Evolutionary conservation across 1,140 invertebrate species (phyloP).

Genomic region (Pseudachorutes palmiensis): DNA sequence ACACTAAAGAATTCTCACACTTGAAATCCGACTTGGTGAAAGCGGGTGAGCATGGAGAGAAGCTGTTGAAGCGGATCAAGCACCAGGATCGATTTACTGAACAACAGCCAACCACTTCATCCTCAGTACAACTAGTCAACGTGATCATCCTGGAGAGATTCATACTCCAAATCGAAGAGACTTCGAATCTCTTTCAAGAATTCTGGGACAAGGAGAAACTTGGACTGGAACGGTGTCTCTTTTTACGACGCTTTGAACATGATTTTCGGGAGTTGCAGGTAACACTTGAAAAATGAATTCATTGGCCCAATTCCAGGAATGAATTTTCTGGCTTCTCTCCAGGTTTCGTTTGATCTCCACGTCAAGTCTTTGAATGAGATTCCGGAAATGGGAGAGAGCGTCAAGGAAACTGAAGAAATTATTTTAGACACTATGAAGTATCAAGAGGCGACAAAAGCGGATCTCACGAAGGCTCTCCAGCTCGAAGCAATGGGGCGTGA

Average conservation of each 20-base stretch:
- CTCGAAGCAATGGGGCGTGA: conserved; percentile 45
- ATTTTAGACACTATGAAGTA: conserved; percentile 67
- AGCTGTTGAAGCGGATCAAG: conserved; percentile 56
- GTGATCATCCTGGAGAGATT: conserved; percentile 86
- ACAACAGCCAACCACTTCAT: conserved; percentile 35
- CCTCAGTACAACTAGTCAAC: conserved; percentile 58
- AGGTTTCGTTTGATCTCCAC: conserved; percentile 44
- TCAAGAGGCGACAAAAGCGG: conserved; percentile 52
- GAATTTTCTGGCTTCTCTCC: conserved; percentile 39
- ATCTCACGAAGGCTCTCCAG: conserved; percentile 60
- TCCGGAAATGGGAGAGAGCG: conserved; percentile 78
- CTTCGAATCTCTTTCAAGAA: conserved; percentile 81
- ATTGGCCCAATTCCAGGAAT: too few relatives aligned
- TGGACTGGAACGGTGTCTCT: conserved; percentile 77
- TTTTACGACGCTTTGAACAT: conserved; percentile 80
- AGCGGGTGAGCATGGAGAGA: conserved; percentile 74
- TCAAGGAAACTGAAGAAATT: conserved; percentile 63
- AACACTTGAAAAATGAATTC: too few relatives aligned
- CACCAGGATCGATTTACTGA: conserved; percentile 44
- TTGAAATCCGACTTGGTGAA: conserved; percentile 70
- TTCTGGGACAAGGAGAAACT: conserved; percentile 87
- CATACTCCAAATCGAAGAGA: conserved; percentile 89
- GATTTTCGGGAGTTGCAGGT: conserved; percentile 72
- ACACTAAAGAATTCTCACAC: conserved; percentile 56
- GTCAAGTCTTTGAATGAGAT: conserved; percentile 47